phyloP scores from a whole-genome alignment of 1,140 invertebrate species.

The Pachypeltis micranthus region DNA sequence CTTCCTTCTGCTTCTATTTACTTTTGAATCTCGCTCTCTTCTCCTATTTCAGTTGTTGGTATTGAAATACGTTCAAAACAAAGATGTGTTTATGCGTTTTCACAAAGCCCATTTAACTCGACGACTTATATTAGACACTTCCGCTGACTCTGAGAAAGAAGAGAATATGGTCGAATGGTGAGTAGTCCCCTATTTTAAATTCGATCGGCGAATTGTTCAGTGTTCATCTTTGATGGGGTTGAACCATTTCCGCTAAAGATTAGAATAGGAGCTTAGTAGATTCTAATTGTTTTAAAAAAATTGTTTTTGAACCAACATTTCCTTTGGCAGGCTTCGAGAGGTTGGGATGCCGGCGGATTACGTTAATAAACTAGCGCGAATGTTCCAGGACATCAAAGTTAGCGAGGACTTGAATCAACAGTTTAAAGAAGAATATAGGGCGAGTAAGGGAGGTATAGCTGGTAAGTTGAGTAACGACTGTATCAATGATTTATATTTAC shows the following conservation, averaged over 20 bases:
- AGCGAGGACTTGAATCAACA: constrained; percentile 96
- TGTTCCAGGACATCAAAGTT: constrained; percentile 98
- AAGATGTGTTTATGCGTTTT: constrained; percentile 99
- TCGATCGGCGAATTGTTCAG: too few species aligned
- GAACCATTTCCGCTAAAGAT: too few species aligned
- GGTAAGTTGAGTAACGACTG: too few species aligned
- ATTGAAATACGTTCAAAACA: constrained; percentile 97
- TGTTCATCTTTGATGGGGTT: too few species aligned
- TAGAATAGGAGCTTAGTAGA: too few species aligned
- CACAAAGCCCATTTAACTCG: constrained; percentile 97
- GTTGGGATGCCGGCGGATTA: constrained; percentile 99
- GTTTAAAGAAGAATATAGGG: constrained; percentile 60
- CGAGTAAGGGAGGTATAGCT: constrained; percentile 43
- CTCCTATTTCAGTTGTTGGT: constrained; percentile 61
- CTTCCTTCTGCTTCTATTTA: too few species aligned
- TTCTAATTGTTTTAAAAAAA: neutral
- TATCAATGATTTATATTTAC: constrained; percentile 1
- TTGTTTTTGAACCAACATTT: constrained; percentile 27
- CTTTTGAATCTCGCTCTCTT: too few species aligned
- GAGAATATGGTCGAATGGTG: constrained; percentile 98
- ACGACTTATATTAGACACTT: constrained; percentile 87
- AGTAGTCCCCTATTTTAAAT: too few species aligned
- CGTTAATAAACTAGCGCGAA: constrained; percentile 93
- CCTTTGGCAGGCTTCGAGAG: constrained; percentile 48
- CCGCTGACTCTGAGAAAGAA: constrained; percentile 97